Conservation (phyloP, 2,113 vertebrate genomes). For the Xerus inauris region DNA sequence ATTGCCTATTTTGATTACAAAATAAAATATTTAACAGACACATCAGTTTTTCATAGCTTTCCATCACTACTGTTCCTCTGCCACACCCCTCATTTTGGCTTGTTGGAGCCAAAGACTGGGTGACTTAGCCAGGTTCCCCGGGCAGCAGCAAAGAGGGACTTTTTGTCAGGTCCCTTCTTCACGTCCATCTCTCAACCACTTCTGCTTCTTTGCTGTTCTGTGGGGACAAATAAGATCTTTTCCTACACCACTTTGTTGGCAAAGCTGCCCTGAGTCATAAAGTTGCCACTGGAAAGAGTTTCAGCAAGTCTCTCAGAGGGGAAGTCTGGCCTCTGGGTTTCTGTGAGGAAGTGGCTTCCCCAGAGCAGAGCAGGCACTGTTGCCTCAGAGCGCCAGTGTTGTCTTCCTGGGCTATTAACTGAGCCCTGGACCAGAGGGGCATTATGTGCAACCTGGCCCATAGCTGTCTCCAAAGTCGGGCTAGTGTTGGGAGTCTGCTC, state of each 20-base stretch:
- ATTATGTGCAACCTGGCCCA: background rate
- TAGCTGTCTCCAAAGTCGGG: background rate
- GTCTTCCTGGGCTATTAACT: background rate
- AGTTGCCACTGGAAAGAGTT: background rate
- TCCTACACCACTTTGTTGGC: background rate
- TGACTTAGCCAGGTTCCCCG: constrained; percentile 17
- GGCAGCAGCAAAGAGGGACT: background rate
- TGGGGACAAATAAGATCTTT: background rate
- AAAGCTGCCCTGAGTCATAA: constrained; percentile 23
- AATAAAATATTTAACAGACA: constrained; percentile 81
- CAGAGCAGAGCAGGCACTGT: background rate
- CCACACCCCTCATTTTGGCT: constrained; percentile 1
- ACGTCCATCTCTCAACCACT: background rate
- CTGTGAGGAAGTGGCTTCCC: constrained; percentile 33
- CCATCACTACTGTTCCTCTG: background rate
- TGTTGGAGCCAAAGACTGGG: background rate
- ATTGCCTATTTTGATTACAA: constrained; percentile 74
- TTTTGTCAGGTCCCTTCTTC: background rate
- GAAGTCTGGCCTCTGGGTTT: constrained; percentile 5
- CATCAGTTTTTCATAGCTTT: constrained; percentile 37
- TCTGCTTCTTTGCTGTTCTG: background rate
- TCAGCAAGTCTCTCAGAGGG: background rate
- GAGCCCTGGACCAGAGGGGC: background rate
- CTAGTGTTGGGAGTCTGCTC: background rate
- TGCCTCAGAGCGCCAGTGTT: background rate